Percentiles rank a stretch among this genome's conserved stretches.
Conservation (phyloP, 2,113 vertebrate genomes). For the Etia nguti region DNA sequence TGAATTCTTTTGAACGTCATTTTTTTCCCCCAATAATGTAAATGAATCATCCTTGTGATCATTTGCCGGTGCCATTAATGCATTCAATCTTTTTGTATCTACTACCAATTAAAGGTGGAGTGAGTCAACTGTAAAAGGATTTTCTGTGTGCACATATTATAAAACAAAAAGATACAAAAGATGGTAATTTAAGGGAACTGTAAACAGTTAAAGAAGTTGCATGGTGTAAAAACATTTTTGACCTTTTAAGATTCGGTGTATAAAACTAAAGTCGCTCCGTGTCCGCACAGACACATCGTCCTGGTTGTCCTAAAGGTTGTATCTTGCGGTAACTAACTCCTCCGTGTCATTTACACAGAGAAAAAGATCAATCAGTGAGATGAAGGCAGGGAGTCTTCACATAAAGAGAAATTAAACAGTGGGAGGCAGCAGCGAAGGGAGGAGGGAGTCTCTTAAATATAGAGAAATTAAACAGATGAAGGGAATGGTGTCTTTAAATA, state of each 20-base stretch:
- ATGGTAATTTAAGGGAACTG: not conserved
- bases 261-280: not conserved
- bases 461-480: constrained; percentile 70
- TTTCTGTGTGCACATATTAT: not conserved
- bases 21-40: accelerated
- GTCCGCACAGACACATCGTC: not conserved
- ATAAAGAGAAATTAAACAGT: constrained; percentile 63
- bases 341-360: constrained; percentile 40
- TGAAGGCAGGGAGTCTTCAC: constrained; percentile 57
- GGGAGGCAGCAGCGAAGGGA: constrained; percentile 27
- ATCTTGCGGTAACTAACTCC: constrained; percentile 18
- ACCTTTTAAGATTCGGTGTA: not conserved
- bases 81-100: not conserved
- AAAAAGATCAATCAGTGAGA: constrained; percentile 62
- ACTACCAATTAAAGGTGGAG: not conserved
- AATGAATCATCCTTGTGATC: not conserved
- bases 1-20: not conserved
- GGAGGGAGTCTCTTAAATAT: constrained; percentile 62
- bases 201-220: not conserved
- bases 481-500: constrained; percentile 69
- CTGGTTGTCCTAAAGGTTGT: not conserved
- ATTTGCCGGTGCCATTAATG: not conserved
- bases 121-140: not conserved
- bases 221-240: not conserved
- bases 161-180: not conserved